phyloP scores from a whole-genome alignment of 2,797 vertebrate genomes.

The Gallinago stenura region DNA sequence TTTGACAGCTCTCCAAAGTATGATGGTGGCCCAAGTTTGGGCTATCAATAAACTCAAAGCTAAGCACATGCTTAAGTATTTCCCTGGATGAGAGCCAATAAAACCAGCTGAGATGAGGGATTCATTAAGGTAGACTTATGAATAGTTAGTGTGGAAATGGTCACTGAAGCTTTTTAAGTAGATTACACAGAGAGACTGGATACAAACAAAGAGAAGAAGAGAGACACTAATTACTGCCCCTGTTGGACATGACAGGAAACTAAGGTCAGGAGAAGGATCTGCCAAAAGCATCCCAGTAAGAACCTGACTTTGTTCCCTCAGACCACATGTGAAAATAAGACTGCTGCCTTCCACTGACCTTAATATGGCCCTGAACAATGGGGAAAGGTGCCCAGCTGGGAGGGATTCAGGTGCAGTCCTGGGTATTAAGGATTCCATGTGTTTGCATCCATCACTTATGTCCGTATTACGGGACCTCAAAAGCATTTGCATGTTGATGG shows the following conservation, averaged over 20 bases:
- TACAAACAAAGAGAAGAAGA: not conserved
- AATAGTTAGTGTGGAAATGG: not conserved
- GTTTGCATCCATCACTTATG: not conserved
- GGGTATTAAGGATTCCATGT: not conserved
- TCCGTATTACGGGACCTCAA: not conserved
- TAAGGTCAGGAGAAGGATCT: not conserved
- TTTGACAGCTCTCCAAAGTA: slow-evolving; percentile 30
- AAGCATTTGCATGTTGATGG: not conserved
- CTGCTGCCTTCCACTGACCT: not conserved
- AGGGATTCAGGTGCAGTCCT: not conserved
- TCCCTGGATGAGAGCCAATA: slow-evolving; percentile 4
- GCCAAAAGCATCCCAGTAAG: not conserved
- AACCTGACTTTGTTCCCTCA: not conserved
- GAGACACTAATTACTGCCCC: not conserved
- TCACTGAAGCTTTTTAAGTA: not conserved
- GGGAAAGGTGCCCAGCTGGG: not conserved
- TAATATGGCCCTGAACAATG: not conserved
- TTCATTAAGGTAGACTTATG: not conserved
- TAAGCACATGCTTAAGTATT: slow-evolving; percentile 15
- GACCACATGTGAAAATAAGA: not conserved
- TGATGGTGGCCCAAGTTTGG: not conserved
- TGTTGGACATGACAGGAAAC: not conserved
- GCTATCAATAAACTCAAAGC: slow-evolving; percentile 3
- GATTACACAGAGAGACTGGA: not conserved
- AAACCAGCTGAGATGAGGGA: not conserved